These are phyloP conservation scores for Xiphophorus couchianus DNA, from an alignment of 2,113 vertebrate genomes.

Conservation along the genomic window DNA sequence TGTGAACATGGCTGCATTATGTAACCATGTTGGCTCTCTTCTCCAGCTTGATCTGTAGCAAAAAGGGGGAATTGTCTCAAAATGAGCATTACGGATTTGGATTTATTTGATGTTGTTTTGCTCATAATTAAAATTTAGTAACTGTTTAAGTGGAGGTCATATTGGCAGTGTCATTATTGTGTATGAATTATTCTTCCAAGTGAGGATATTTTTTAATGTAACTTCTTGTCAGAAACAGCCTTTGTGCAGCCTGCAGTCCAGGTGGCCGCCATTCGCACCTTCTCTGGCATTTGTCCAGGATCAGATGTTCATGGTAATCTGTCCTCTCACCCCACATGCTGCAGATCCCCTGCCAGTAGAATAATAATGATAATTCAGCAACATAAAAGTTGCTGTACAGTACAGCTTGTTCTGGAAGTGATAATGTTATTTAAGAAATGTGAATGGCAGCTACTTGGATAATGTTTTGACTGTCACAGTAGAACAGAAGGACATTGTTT, in stretches of 20 bases:
- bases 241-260: constrained; percentile 34
- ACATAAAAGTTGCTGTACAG: constrained; percentile 26
- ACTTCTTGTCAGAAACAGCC: constrained; percentile 35
- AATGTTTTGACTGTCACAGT: constrained; percentile 8
- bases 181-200: constrained; percentile 29
- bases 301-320: constrained; percentile 56
- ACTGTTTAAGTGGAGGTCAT: constrained; percentile 16
- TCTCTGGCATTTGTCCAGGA: constrained; percentile 40
- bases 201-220: constrained; percentile 47
- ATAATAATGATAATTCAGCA: constrained; percentile 57
- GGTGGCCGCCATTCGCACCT: constrained; percentile 53
- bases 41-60: not conserved
- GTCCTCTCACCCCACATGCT: constrained; percentile 42
- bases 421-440: not conserved
- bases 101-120: not conserved
- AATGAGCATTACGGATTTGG: not conserved
- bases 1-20: constrained; percentile 59
- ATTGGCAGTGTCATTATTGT: constrained; percentile 2
- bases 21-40: constrained; percentile 23
- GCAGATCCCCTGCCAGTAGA: constrained; percentile 26
- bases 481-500: constrained; percentile 12
- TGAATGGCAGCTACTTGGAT: not conserved
- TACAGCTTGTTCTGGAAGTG: constrained; percentile 19
- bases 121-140: constrained; percentile 19
- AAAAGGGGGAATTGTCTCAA: constrained; percentile 1